Evolutionary conservation across 1,140 invertebrate species (phyloP).

Genomic region (Cheumatopsyche charites): DNA sequence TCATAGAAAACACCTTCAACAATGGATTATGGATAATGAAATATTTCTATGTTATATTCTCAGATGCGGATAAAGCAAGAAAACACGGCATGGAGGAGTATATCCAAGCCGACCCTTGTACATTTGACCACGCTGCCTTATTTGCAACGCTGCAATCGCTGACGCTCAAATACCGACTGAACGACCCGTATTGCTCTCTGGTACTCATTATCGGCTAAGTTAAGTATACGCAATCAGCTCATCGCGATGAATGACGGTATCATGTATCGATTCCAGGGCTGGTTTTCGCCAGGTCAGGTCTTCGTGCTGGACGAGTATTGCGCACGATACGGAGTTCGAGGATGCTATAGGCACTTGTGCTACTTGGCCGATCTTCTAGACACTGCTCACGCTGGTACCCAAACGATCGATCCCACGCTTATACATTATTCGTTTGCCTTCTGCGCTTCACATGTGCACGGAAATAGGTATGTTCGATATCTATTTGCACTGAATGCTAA

Average conservation of each 20-base stretch:
- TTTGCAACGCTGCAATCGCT: constrained; percentile 92
- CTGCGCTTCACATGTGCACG: constrained; percentile 98
- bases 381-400: constrained; percentile 86
- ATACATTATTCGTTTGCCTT: constrained; percentile 99
- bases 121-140: constrained; percentile 91
- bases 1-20: not conserved
- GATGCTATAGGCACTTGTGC: constrained; percentile 94
- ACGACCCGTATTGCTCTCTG: constrained; percentile 96
- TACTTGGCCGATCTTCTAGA: constrained; percentile 96
- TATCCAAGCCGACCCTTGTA: constrained; percentile 97
- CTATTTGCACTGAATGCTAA: too few relatives aligned
- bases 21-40: not conserved
- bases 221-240: too few relatives aligned
- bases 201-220: constrained; percentile 61
- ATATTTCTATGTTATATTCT: constrained; percentile 31
- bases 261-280: constrained; percentile 79
- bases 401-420: constrained; percentile 97
- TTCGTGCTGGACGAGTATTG: constrained; percentile 99
- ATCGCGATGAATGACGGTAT: too few relatives aligned
- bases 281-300: constrained; percentile 99
- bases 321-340: constrained; percentile 94
- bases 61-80: constrained; percentile 92
- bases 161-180: constrained; percentile 93
- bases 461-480: constrained; percentile 80
- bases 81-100: constrained; percentile 99